Percentiles rank a stretch among this genome's conserved stretches.
Conservation (phyloP, 2,888 invertebrate species). For the Macrophya annulata region DNA sequence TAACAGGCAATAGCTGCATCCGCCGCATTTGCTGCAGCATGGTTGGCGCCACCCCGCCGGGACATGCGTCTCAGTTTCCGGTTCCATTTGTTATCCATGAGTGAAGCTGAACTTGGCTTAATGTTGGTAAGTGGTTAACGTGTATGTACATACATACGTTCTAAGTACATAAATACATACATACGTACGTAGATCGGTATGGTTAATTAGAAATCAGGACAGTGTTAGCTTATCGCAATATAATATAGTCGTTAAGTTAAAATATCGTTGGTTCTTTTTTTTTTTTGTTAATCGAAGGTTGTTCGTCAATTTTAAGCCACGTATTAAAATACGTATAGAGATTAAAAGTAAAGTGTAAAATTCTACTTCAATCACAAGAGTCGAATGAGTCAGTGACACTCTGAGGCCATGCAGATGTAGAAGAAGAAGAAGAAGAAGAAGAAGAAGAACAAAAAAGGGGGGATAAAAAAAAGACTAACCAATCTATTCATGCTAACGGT, state of each 20-base stretch:
- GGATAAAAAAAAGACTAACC: constrained; percentile 9
- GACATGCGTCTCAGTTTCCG: constrained; percentile 50
- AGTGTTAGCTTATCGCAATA: constrained; percentile 16
- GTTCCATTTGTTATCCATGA: constrained; percentile 53
- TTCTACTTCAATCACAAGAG: neutral
- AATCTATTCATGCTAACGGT: constrained; percentile 16
- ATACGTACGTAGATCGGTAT: neutral
- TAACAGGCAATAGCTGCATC: constrained; percentile 41
- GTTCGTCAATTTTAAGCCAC: neutral
- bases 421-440: neutral
- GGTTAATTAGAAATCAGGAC: constrained; percentile 40
- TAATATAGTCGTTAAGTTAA: constrained; percentile 31
- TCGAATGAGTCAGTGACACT: constrained; percentile 38
- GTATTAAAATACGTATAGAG: neutral
- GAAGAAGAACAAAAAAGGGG: too few species aligned
- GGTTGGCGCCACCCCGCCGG: constrained; percentile 52
- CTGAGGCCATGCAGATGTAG: neutral
- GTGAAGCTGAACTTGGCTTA: constrained; percentile 25
- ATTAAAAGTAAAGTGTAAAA: constrained; percentile 4
- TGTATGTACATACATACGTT: neutral
- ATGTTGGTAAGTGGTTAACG: constrained; percentile 17
- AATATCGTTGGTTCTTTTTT: neutral
- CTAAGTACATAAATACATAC: neutral
- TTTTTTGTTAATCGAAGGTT: neutral
- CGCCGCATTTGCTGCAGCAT: constrained; percentile 44